A percentile compares a stretch with the other conserved stretches of the same genome.
Evolutionary conservation across 2,888 invertebrate genomes (phyloP).

Genomic region (Caenorhabditis japonica): DNA sequence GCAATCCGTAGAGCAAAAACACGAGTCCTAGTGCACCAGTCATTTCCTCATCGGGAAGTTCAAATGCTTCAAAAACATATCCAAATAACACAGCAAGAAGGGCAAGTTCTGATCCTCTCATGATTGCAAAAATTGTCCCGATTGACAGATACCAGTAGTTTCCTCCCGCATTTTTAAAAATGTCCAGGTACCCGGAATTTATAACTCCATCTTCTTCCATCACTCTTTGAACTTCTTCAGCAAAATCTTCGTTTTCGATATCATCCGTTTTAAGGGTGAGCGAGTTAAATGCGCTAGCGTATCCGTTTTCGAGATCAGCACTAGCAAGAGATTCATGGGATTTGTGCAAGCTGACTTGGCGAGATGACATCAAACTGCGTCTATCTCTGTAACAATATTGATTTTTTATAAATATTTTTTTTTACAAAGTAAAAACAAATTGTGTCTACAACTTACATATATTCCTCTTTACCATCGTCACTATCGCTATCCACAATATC

Average conservation of each 20-base stretch:
- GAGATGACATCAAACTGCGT: slow-evolving; percentile 5
- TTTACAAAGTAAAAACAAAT: too few relatives aligned
- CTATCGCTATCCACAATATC: slow-evolving; percentile 7
- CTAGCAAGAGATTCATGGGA: slow-evolving; percentile 35
- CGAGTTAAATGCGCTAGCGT: slow-evolving; percentile 49
- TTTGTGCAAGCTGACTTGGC: slow-evolving; percentile 33
- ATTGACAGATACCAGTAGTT: slow-evolving; percentile 55
- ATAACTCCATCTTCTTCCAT: slow-evolving; percentile 54
- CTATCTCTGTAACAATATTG: slow-evolving; percentile 37
- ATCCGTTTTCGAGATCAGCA: slow-evolving; percentile 46
- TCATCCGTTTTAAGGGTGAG: slow-evolving; percentile 25
- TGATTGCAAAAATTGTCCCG: slow-evolving; percentile 62
- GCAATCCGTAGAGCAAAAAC: slow-evolving; percentile 26
- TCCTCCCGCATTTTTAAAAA: slow-evolving; percentile 53
- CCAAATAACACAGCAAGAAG: slow-evolving; percentile 78
- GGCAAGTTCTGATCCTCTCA: slow-evolving; percentile 79
- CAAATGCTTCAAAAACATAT: slow-evolving; percentile 52
- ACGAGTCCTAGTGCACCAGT: slow-evolving; percentile 10
- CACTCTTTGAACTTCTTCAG: slow-evolving; percentile 48
- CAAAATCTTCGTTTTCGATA: slow-evolving; percentile 57
- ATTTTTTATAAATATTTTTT: neutral
- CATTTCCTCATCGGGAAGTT: slow-evolving; percentile 24
- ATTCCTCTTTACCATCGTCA: slow-evolving; percentile 6
- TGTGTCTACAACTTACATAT: slow-evolving; percentile 10
- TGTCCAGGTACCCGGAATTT: slow-evolving; percentile 39